phyloP scores from a whole-genome alignment of 2,797 vertebrate genomes.

The Huso huso region DNA sequence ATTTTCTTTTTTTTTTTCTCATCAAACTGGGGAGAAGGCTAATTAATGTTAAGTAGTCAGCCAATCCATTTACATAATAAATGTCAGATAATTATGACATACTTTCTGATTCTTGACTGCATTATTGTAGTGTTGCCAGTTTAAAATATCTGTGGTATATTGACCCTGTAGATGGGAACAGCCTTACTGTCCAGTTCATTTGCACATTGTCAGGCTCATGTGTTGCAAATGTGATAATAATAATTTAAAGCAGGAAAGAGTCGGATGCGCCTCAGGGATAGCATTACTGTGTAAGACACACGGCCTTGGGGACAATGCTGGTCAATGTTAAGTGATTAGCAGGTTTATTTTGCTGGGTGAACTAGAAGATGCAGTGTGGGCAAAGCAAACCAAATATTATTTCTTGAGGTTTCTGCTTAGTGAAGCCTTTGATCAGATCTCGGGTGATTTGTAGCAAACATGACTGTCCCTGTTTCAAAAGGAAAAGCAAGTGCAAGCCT shows the following conservation, averaged over 20 bases:
- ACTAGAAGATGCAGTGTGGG: background rate
- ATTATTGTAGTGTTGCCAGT: background rate
- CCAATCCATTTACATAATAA: constrained; percentile 68
- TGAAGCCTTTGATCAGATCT: background rate
- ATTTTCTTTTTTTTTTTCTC: constrained; percentile 38
- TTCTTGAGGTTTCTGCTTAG: background rate
- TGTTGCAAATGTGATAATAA: too few species aligned
- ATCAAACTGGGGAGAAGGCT: constrained; percentile 67
- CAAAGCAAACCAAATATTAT: constrained; percentile 8
- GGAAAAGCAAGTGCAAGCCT: too few species aligned
- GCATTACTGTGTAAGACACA: too few species aligned
- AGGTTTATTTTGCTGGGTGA: constrained; percentile 30
- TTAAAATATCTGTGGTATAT: constrained; percentile 41
- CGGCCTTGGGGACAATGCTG: constrained; percentile 20
- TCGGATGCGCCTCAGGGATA: too few species aligned
- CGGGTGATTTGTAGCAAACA: background rate
- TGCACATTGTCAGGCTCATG: too few species aligned
- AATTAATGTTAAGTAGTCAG: constrained; percentile 69
- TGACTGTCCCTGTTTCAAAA: too few species aligned
- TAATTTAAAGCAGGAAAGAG: too few species aligned
- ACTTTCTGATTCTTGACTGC: constrained; percentile 56
- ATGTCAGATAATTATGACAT: constrained; percentile 67
- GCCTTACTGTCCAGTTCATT: background rate
- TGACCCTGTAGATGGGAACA: background rate
- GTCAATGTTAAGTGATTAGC: constrained; percentile 46